Evolutionary conservation across 2,113 vertebrate species (phyloP).

Genomic region (Marmota flaviventris): DNA sequence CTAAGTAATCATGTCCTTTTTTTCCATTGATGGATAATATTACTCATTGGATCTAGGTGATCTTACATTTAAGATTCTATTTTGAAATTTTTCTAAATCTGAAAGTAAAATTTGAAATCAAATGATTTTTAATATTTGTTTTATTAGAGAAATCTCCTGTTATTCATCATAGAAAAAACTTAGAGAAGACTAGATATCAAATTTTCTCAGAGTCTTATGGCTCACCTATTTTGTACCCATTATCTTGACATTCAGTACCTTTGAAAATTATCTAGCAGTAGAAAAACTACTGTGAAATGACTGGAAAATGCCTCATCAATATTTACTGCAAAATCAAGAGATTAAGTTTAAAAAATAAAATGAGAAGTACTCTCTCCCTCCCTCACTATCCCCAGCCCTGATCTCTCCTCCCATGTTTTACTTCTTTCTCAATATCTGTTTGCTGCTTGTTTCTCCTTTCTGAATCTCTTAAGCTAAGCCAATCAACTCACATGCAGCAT

Average conservation of each 20-base stretch:
- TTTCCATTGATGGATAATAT: neutral
- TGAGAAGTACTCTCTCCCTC: neutral
- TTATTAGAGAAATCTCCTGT: neutral
- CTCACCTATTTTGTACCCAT: neutral
- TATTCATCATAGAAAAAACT: neutral
- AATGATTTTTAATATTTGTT: neutral
- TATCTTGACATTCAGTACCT: neutral
- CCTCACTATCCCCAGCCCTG: no score
- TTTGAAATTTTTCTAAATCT: slow-evolving; percentile 43
- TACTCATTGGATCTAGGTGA: neutral
- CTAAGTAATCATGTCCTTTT: neutral
- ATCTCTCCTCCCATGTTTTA: neutral
- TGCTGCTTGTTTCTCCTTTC: slow-evolving; percentile 37
- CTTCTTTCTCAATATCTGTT: neutral
- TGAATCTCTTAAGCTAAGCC: slow-evolving; percentile 9
- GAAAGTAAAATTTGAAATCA: slow-evolving; percentile 55
- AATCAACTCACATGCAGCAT: slow-evolving; percentile 30
- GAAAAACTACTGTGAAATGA: neutral
- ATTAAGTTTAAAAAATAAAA: neutral
- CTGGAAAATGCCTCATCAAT: neutral
- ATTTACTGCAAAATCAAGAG: slow-evolving; percentile 17
- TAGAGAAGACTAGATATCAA: slow-evolving; percentile 6
- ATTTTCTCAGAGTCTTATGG: neutral
- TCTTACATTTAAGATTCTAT: neutral
- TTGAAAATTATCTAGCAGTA: slow-evolving; percentile 43